Evolutionary conservation across 92 coral and sea anemone genomes (phyloP), one percentile per base, ranked within the genome.

Genomic region (Parazoanthus atlanticus): DNA sequence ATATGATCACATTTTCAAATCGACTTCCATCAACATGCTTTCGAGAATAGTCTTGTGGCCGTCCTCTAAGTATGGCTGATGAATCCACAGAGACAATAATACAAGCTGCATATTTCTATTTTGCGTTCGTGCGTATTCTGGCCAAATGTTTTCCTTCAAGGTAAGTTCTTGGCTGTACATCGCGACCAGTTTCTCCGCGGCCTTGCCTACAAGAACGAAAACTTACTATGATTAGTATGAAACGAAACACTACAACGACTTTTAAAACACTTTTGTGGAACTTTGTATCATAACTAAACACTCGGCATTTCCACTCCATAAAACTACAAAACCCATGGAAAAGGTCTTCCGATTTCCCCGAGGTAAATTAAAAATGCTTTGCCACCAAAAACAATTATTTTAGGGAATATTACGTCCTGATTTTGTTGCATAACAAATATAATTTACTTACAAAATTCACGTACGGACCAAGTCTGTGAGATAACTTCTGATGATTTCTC

Each of bases 1-100:
- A 0, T 16, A 17, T 15, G 2, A 6, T 2, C 61, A n/a, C 7
- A 12, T 43, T 72, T 93, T 88, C 80, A 97, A 83, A 47, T 91
- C 99, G 5, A 96, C 93, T 88, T 97, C 99, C 13, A 95, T 23
- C 78, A 97, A 86, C 98, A 97, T 94, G 85, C 96, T 94, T 79
- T 97, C 98, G 47, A 97, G 85, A 41, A 95, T 79, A 36, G 92
- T 72, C 25, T 89, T 89, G 79, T 90, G 81, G 11, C 91, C 94
- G 46, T 93, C 96, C 19, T 90, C 88, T 67, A 97, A 84, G 77
- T 94, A 93, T 21, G 99, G 99, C 85, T 95, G 96, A 41, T 97
- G 98, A 30, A 95, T 86, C 99, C 99, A 97, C 86, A 95, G 79
- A 0, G 99, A 94, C 79, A 97, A 82, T 65, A 92, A 94, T 8